These are phyloP conservation scores for Polylopha cassiicola DNA, from an alignment of 2,888 invertebrate genomes.

Conservation along the genomic window DNA sequence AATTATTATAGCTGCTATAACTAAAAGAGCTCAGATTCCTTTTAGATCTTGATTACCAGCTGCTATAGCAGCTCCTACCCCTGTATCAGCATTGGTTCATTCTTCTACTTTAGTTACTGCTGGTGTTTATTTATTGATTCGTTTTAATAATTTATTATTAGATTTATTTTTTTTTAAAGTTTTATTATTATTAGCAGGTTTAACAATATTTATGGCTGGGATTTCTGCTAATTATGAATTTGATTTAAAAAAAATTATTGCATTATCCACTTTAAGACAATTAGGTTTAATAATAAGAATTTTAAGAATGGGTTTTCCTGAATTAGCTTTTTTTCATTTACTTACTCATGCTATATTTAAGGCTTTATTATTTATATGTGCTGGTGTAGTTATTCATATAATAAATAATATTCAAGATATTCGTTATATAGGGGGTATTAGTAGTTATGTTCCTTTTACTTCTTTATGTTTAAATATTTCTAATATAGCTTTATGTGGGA, in stretches of 20 bases:
- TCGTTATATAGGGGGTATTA: conserved; percentile 76
- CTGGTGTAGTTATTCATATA: conserved; percentile 82
- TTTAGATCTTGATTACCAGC: conserved; percentile 87
- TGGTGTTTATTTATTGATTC: conserved; percentile 85
- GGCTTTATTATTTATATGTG: conserved; percentile 84
- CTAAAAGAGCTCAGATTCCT: conserved; percentile 89
- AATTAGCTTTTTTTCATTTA: conserved; percentile 83
- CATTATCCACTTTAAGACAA: conserved; percentile 85
- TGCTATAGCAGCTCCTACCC: conserved; percentile 87
- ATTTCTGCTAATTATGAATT: conserved; percentile 79
- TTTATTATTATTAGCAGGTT: conserved; percentile 73
- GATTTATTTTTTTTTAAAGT: conserved; percentile 57
- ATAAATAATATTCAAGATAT: conserved; percentile 81
- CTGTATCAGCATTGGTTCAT: conserved; percentile 85
- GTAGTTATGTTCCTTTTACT: conserved; percentile 69
- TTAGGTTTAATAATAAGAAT: conserved; percentile 84
- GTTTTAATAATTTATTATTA: conserved; percentile 76
- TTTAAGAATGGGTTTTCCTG: conserved; percentile 72
- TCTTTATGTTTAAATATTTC: conserved; percentile 75
- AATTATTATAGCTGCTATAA: conserved; percentile 78
- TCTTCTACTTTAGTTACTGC: conserved; percentile 88
- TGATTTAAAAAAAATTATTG: conserved; percentile 89
- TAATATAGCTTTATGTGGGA: conserved; percentile 79
- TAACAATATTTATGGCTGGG: conserved; percentile 80
- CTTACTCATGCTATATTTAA: conserved; percentile 86